Conservation (phyloP, 2,888 invertebrate genomes). For the Torymus texanus region DNA sequence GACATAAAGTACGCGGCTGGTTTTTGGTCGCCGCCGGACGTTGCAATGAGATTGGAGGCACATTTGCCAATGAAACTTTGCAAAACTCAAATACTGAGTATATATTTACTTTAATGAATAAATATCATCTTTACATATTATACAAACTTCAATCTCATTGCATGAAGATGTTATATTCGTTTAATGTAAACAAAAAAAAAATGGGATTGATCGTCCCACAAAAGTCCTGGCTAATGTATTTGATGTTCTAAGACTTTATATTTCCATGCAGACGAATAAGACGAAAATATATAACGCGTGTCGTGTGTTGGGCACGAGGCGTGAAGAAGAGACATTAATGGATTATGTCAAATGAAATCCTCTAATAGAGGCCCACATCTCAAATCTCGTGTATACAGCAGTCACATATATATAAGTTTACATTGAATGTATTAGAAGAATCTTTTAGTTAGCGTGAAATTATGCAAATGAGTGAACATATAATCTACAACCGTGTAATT, state of each 20-base stretch:
- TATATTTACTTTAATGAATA: background rate
- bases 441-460: no score
- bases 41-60: slow-evolving; percentile 43
- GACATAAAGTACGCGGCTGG: slow-evolving; percentile 14
- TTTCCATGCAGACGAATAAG: slow-evolving; percentile 19
- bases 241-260: slow-evolving; percentile 20
- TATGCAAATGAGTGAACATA: no score
- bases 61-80: background rate
- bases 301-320: no score
- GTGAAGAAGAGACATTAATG: background rate
- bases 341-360: background rate
- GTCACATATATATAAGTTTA: no score
- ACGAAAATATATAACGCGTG: slow-evolving; percentile 15
- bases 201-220: slow-evolving; percentile 12
- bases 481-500: no score
- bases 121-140: background rate
- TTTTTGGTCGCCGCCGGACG: slow-evolving; percentile 50
- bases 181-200: background rate
- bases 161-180: slow-evolving; percentile 2
- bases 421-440: no score
- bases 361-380: no score
- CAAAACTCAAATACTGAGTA: background rate
- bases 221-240: slow-evolving; percentile 8
- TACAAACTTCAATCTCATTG: slow-evolving; percentile 36
- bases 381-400: background rate